Percentiles rank a stretch among this genome's conserved stretches.
These are phyloP conservation scores for Garra rufa DNA, from an alignment of 2,113 vertebrate species.

Conservation along the genomic window DNA sequence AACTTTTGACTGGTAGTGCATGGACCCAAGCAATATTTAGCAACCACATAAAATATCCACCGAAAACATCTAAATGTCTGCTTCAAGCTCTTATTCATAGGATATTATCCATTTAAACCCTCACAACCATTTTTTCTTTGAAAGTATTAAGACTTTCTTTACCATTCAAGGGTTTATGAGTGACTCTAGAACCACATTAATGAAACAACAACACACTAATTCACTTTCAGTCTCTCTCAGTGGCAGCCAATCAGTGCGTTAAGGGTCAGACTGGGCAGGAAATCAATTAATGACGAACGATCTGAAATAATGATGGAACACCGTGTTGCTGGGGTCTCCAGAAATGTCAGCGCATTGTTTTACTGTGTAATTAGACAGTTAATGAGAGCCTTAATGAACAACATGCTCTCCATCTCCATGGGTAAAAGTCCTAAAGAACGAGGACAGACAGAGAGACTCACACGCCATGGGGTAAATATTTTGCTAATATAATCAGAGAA, in stretches of 20 bases:
- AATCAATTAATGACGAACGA: conserved; percentile 57
- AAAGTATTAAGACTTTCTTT: too few species aligned
- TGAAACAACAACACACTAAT: background rate
- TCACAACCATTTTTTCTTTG: too few species aligned
- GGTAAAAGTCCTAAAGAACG: background rate
- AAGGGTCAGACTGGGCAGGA: conserved; percentile 9
- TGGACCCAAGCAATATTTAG: too few species aligned
- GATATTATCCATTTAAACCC: too few species aligned
- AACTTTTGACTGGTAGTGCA: too few species aligned
- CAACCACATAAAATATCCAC: too few species aligned
- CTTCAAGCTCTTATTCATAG: too few species aligned
- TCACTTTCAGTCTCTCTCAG: background rate
- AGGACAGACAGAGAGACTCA: background rate
- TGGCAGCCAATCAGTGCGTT: conserved; percentile 2
- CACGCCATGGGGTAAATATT: background rate
- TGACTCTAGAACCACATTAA: too few species aligned
- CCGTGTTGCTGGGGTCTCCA: conserved; percentile 3
- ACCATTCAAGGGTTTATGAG: background rate
- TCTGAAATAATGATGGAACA: conserved; percentile 57
- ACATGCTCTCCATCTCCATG: conserved; percentile 47
- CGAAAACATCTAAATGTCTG: too few species aligned
- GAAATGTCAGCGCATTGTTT: conserved; percentile 47
- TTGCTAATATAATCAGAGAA: background rate
- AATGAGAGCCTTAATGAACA: conserved; percentile 68
- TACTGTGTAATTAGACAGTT: conserved; percentile 64